Conservation (phyloP, 2,797 vertebrate species). For the Danio tinwini region DNA sequence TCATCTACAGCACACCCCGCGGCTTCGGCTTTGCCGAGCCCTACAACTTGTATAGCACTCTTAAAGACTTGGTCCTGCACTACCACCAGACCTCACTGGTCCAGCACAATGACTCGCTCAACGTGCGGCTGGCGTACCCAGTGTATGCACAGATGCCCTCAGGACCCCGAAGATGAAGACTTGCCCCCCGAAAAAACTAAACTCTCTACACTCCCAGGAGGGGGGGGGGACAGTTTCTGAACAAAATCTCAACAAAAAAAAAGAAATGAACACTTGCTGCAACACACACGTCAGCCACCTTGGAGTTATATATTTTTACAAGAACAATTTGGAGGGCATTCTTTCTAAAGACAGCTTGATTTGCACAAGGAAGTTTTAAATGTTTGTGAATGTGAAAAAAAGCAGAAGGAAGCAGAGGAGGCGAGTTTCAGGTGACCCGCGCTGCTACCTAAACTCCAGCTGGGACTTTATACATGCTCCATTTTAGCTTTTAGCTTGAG, state of each 20-base stretch:
- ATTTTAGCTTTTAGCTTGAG: slow-evolving; percentile 54
- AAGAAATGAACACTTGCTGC: slow-evolving; percentile 73
- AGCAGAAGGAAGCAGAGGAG: slow-evolving; percentile 77
- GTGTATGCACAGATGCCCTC: slow-evolving; percentile 93
- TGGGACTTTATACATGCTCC: slow-evolving; percentile 76
- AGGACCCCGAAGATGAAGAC: slow-evolving; percentile 88
- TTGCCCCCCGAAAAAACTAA: slow-evolving; percentile 45
- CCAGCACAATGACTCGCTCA: slow-evolving; percentile 97
- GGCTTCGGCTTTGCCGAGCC: slow-evolving; percentile 96
- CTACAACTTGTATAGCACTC: slow-evolving; percentile 93
- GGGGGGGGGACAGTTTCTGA: slow-evolving; percentile 43
- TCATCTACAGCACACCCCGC: slow-evolving; percentile 93
- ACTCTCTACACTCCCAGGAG: slow-evolving; percentile 38
- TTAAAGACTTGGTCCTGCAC: slow-evolving; percentile 96
- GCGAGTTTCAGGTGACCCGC: slow-evolving; percentile 80
- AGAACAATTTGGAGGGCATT: slow-evolving; percentile 93
- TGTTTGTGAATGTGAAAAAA: slow-evolving; percentile 97
- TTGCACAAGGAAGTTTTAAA: slow-evolving; percentile 98
- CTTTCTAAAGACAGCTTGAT: slow-evolving; percentile 99
- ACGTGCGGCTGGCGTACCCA: slow-evolving; percentile 91
- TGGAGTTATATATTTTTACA: slow-evolving; percentile 92
- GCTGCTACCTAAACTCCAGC: slow-evolving; percentile 89
- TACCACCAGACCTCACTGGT: slow-evolving; percentile 95
- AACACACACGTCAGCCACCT: slow-evolving; percentile 81
- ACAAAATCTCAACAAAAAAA: slow-evolving; percentile 55